A percentile compares a stretch with the other conserved stretches of the same genome.
phyloP scores from a whole-genome alignment of 2,888 invertebrate genomes.

The Caenorhabditis sulstoni region DNA sequence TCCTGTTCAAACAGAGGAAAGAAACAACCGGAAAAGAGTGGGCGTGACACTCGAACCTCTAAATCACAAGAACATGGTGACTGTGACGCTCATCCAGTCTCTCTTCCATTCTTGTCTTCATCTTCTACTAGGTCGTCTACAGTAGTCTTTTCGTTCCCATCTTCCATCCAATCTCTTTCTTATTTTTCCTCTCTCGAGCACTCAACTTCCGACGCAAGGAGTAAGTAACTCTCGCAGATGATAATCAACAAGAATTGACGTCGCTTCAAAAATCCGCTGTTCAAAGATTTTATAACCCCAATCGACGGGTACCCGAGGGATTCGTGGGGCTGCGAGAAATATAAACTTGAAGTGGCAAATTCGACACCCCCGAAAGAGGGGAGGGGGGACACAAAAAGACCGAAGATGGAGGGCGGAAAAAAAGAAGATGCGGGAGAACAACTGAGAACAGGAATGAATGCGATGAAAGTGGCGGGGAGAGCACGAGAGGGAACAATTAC shows the following conservation, averaged over 20 bases:
- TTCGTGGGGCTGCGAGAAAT: constrained; percentile 20
- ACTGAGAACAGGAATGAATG: constrained; percentile 19
- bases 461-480: constrained; percentile 22
- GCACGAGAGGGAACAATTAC: constrained; percentile 34
- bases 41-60: neutral
- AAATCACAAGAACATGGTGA: constrained; percentile 40
- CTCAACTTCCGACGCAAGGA: neutral
- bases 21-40: constrained; percentile 13
- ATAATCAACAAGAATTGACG: constrained; percentile 58
- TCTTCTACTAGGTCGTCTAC: constrained; percentile 1
- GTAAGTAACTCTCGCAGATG: constrained; percentile 38
- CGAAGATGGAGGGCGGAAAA: constrained; percentile 12
- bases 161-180: neutral
- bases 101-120: constrained; percentile 1
- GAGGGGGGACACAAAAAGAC: constrained; percentile 10
- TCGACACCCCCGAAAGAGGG: constrained; percentile 38
- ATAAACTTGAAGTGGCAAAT: constrained; percentile 50
- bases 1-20: constrained; percentile 16
- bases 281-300: constrained; percentile 57
- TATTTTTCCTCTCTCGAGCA: constrained; percentile 7
- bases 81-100: constrained; percentile 2
- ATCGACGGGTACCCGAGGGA: constrained; percentile 22
- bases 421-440: constrained; percentile 31
- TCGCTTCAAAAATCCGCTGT: constrained; percentile 42
- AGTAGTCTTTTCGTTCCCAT: neutral